phyloP scores from a whole-genome alignment of 2,888 invertebrate genomes.

The Hydriomena furcata region DNA sequence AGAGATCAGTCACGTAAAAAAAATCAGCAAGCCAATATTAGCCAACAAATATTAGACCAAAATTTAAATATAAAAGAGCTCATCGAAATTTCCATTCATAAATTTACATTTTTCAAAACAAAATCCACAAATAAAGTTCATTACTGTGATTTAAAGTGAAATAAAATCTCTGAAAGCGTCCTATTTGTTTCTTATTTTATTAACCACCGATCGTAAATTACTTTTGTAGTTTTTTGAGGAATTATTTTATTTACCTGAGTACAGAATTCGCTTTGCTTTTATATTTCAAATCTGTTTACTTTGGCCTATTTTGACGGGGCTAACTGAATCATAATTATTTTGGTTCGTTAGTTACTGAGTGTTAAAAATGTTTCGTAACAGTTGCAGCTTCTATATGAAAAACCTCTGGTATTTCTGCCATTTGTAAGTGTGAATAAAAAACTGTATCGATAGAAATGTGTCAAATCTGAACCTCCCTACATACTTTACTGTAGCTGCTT shows the following conservation, averaged over 20 bases:
- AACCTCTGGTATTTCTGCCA: too few relatives aligned
- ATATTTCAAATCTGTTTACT: constrained; percentile 10
- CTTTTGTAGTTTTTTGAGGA: constrained; percentile 23
- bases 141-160: constrained; percentile 32
- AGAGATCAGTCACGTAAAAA: too few relatives aligned
- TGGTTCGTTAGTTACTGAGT: not conserved
- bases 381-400: too few relatives aligned
- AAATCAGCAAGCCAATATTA: constrained; percentile 3
- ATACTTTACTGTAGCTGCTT: constrained; percentile 48
- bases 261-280: constrained; percentile 10
- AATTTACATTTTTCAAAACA: constrained; percentile 32
- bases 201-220: constrained; percentile 26
- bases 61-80: constrained; percentile 2
- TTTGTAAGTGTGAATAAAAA: constrained; percentile 1
- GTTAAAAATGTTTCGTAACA: too few relatives aligned
- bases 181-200: constrained; percentile 31
- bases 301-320: constrained; percentile 1
- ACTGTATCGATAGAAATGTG: constrained; percentile 30
- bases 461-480: constrained; percentile 49
- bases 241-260: constrained; percentile 19
- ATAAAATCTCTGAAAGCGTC: constrained; percentile 28
- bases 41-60: not conserved
- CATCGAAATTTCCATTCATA: constrained; percentile 27
- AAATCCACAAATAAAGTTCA: constrained; percentile 31
- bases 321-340: constrained; percentile 10